Conservation (phyloP, 2,888 invertebrate genomes). For the Myathropa florea region DNA sequence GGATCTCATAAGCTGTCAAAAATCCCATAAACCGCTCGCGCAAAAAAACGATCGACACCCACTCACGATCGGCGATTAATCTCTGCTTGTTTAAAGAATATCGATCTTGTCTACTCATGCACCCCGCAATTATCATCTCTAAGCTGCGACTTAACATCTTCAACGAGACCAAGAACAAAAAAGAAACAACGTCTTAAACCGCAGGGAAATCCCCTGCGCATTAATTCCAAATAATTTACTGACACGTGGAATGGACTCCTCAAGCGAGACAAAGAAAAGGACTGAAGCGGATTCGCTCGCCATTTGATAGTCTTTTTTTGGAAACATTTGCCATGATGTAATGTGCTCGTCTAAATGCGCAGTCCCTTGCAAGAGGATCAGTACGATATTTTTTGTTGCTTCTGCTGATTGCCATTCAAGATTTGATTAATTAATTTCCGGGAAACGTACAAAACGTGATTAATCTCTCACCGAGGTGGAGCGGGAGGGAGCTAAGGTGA, state of each 20-base stretch:
- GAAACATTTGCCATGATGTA: background rate
- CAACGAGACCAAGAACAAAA: background rate
- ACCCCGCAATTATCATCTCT: background rate
- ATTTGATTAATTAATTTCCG: background rate
- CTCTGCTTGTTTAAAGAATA: slow-evolving; percentile 7
- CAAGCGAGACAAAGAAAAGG: background rate
- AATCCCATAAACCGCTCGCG: background rate
- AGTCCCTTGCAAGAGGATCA: background rate
- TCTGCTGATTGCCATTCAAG: background rate
- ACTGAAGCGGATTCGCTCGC: background rate
- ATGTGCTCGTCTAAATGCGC: background rate
- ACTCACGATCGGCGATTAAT: slow-evolving; percentile 52
- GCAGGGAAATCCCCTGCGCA: background rate
- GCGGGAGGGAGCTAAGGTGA: background rate
- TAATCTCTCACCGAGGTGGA: background rate
- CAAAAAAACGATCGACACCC: slow-evolving; percentile 4
- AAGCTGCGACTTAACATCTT: background rate
- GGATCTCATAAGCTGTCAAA: background rate
- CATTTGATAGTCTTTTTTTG: background rate
- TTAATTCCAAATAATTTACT: background rate
- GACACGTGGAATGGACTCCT: background rate
- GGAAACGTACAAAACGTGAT: background rate
- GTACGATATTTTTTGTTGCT: background rate
- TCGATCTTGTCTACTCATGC: slow-evolving; percentile 20
- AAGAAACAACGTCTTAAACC: background rate